Conservation (phyloP, 2,113 vertebrate species). For the Cepphus grylle region DNA sequence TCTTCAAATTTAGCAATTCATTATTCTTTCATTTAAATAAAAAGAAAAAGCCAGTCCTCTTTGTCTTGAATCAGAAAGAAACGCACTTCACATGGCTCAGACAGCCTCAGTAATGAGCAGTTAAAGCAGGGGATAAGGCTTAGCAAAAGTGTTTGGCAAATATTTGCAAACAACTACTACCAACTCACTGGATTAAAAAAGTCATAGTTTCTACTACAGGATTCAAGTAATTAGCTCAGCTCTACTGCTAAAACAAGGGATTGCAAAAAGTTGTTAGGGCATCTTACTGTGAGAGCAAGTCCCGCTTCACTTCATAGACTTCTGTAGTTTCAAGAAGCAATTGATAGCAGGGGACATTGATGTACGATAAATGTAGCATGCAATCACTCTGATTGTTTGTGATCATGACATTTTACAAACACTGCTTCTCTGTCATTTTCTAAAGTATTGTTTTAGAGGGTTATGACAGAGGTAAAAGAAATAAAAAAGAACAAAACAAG, state of each 20-base stretch:
- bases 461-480: slow-evolving; percentile 63
- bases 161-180: background rate
- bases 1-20: background rate
- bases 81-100: background rate
- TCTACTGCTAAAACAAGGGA: background rate
- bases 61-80: background rate
- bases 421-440: slow-evolving; percentile 71
- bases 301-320: background rate
- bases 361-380: slow-evolving; percentile 64
- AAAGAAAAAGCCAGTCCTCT: background rate
- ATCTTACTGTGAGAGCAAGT: background rate
- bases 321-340: background rate
- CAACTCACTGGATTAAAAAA: background rate
- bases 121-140: background rate
- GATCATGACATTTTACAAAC: slow-evolving; percentile 72
- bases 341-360: slow-evolving; percentile 32
- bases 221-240: background rate
- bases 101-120: background rate
- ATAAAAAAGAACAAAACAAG: background rate
- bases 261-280: background rate
- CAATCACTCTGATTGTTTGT: slow-evolving; percentile 63
- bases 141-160: background rate
- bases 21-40: background rate
- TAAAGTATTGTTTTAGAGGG: slow-evolving; percentile 66
- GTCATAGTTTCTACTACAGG: background rate